Evolutionary conservation across 2,797 vertebrate species (phyloP).

Genomic region (Hydrolagus colliei): DNA sequence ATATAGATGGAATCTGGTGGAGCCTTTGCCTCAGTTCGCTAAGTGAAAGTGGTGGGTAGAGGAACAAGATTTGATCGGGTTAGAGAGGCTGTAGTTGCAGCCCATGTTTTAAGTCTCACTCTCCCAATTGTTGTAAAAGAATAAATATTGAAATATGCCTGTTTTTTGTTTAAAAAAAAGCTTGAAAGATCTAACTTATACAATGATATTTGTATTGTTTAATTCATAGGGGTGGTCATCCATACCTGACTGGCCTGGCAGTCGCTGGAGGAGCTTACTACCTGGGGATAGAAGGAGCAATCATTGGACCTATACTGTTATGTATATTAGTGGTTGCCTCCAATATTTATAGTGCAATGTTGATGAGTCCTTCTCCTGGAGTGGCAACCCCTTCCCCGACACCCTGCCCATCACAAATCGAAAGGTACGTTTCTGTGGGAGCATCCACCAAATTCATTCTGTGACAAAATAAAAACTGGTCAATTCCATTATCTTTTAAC

Average conservation of each 20-base stretch:
- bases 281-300: conserved; percentile 90
- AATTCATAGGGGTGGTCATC: conserved; percentile 78
- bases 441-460: not conserved
- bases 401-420: conserved; percentile 63
- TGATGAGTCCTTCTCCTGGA: conserved; percentile 84
- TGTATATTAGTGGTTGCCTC: conserved; percentile 95
- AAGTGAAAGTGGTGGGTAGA: too few species aligned
- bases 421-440: conserved; percentile 56
- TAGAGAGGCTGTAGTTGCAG: not conserved
- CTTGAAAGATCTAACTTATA: not conserved
- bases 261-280: conserved; percentile 95
- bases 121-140: not conserved
- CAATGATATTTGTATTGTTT: not conserved
- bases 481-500: fast-evolving
- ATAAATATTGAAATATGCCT: not conserved
- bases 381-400: conserved; percentile 73
- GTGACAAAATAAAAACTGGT: fast-evolving
- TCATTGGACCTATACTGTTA: conserved; percentile 94
- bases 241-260: conserved; percentile 88
- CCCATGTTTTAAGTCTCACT: not conserved
- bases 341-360: conserved; percentile 96
- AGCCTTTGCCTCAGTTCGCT: too few species aligned
- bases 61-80: too few species aligned
- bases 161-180: not conserved
- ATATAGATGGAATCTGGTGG: too few species aligned